Percentiles rank a stretch among this genome's conserved stretches.
Evolutionary conservation across 2,113 vertebrate genomes (phyloP).

Genomic region (Esox niger): DNA sequence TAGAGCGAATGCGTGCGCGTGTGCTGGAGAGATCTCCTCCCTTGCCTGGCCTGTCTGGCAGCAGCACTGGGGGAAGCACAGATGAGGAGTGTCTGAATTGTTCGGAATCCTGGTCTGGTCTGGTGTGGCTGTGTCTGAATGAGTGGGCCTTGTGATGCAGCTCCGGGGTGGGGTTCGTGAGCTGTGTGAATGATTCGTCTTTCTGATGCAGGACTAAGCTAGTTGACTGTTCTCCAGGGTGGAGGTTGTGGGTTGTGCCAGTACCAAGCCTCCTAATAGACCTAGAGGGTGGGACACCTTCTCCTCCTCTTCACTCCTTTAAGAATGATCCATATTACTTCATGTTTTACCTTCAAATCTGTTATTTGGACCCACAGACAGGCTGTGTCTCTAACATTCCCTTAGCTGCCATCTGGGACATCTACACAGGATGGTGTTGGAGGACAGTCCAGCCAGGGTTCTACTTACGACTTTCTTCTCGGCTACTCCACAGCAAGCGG

Average conservation of each 20-base stretch:
- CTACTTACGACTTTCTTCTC: too few species aligned
- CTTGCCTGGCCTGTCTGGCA: constrained; percentile 23
- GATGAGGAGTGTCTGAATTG: constrained; percentile 55
- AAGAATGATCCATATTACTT: too few species aligned
- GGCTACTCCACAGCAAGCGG: too few species aligned
- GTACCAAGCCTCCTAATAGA: too few species aligned
- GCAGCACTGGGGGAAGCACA: constrained; percentile 17
- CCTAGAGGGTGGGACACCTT: constrained; percentile 49
- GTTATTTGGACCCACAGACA: too few species aligned
- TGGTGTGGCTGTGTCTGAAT: constrained; percentile 24
- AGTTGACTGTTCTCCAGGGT: constrained; percentile 6
- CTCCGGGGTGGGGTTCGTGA: constrained; percentile 27
- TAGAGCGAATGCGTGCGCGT: not conserved
- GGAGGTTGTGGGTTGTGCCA: not conserved
- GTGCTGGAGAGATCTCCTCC: not conserved
- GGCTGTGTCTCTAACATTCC: too few species aligned
- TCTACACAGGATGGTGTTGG: too few species aligned
- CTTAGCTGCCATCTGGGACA: too few species aligned
- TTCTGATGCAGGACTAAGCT: constrained; percentile 37
- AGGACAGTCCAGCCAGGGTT: too few species aligned
- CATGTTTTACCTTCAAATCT: too few species aligned
- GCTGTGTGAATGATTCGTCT: constrained; percentile 25
- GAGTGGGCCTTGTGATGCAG: constrained; percentile 46
- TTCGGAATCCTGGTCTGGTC: constrained; percentile 54
- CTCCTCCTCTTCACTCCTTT: not conserved